phyloP scores from a whole-genome alignment of 2,888 invertebrate genomes.

The Agonopterix arenella region DNA sequence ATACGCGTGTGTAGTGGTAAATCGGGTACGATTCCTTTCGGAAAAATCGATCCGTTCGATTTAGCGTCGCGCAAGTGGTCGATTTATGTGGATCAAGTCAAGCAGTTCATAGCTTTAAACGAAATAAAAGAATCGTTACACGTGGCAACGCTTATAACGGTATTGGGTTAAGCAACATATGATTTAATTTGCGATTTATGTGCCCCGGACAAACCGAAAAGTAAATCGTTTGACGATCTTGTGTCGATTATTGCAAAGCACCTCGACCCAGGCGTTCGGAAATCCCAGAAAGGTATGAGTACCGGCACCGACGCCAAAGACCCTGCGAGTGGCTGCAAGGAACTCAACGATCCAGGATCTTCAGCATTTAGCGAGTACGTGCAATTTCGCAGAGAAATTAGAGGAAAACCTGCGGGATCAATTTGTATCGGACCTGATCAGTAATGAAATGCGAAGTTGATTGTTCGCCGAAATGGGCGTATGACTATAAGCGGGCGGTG shows the following conservation, averaged over 20 bases:
- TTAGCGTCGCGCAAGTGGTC: slow-evolving; percentile 13
- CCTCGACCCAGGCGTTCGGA: slow-evolving; percentile 10
- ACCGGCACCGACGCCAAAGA: not conserved
- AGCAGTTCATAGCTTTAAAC: slow-evolving; percentile 17
- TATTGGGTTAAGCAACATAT: slow-evolving; percentile 19
- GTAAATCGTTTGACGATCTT: slow-evolving; percentile 14
- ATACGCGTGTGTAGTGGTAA: not conserved
- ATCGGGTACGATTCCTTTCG: slow-evolving; percentile 12
- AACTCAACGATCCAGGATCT: not conserved
- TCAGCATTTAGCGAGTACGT: not conserved
- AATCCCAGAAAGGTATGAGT: not conserved
- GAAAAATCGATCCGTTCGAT: slow-evolving; percentile 16
- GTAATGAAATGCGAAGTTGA: not conserved
- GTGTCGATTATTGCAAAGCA: slow-evolving; percentile 16
- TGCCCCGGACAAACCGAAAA: slow-evolving; percentile 17
- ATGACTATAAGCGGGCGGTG: not conserved
- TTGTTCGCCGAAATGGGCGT: not conserved
- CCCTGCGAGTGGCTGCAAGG: not conserved
- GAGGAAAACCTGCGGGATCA: not conserved
- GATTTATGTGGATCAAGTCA: slow-evolving; percentile 15
- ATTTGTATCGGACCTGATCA: not conserved
- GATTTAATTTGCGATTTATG: slow-evolving; percentile 20
- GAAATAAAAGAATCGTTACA: slow-evolving; percentile 12
- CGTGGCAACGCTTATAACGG: slow-evolving; percentile 20
- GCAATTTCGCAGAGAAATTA: not conserved